Conservation (phyloP, 2,888 invertebrate species). For the Scelioninae gen. 1 region DNA sequence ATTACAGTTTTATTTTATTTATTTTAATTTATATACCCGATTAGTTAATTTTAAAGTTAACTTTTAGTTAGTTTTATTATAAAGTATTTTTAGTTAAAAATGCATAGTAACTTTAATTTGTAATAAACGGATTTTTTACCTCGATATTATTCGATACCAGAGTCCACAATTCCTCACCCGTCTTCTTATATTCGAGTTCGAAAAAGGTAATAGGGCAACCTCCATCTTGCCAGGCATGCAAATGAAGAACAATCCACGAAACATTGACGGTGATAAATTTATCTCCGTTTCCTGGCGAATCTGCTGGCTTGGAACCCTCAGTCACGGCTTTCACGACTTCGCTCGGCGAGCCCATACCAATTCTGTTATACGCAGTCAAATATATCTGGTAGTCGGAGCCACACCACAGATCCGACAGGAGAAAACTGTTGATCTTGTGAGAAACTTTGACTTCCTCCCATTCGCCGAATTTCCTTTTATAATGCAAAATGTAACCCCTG, state of each 20-base stretch:
- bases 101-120: no score
- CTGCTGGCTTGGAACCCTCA: constrained; percentile 82
- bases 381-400: constrained; percentile 95
- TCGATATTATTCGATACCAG: constrained; percentile 92
- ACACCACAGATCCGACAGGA: constrained; percentile 93
- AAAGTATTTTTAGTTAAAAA: no score
- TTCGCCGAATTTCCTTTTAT: constrained; percentile 94
- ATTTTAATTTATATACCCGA: no score
- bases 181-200: constrained; percentile 89
- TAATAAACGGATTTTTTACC: constrained; percentile 70
- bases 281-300: constrained; percentile 80
- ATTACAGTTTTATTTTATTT: no score
- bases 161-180: constrained; percentile 89
- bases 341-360: constrained; percentile 94
- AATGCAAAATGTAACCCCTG: constrained; percentile 93
- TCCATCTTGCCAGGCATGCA: constrained; percentile 95
- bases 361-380: constrained; percentile 95
- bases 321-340: constrained; percentile 92
- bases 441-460: constrained; percentile 96
- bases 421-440: constrained; percentile 91
- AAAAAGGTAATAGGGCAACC: constrained; percentile 95
- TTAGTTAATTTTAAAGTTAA: no score
- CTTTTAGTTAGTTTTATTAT: no score
- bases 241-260: constrained; percentile 93
- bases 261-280: constrained; percentile 89